A percentile compares a stretch with the other conserved stretches of the same genome.
Conservation (phyloP, 2,113 vertebrate species). For the Myotis yumanensis region DNA sequence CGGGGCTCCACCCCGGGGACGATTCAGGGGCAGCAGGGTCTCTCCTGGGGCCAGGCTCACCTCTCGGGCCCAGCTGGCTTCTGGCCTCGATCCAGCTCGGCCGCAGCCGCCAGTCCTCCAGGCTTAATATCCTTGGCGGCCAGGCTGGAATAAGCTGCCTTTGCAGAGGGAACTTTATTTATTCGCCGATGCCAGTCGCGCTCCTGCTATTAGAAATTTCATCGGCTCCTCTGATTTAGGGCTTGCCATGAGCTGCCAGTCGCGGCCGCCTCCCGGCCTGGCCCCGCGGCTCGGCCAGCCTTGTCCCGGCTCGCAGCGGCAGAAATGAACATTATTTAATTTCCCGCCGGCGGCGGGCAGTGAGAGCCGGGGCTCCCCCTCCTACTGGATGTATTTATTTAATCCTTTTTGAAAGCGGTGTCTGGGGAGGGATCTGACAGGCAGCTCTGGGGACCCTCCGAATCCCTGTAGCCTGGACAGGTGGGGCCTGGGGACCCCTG, state of each 20-base stretch:
- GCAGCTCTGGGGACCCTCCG: background rate
- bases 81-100: conserved; percentile 61
- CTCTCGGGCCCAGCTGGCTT: conserved; percentile 38
- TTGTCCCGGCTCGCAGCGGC: conserved; percentile 64
- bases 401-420: conserved; percentile 54
- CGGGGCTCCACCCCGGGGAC: background rate
- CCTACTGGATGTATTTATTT: background rate
- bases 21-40: background rate
- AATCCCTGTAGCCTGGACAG: background rate
- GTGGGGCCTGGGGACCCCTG: background rate
- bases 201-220: conserved; percentile 78
- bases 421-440: background rate
- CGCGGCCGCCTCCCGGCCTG: background rate
- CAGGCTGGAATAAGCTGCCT: conserved; percentile 67
- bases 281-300: conserved; percentile 45
- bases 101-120: conserved; percentile 27
- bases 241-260: conserved; percentile 73
- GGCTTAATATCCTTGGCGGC: conserved; percentile 58
- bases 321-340: conserved; percentile 73
- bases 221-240: conserved; percentile 78
- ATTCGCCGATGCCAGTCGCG: conserved; percentile 60
- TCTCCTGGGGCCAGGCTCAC: background rate
- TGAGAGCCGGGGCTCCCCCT: background rate
- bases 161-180: conserved; percentile 58
- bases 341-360: conserved; percentile 71